phyloP scores from a whole-genome alignment of 2,888 invertebrate species.

The Leptinotarsa peninsularis region DNA sequence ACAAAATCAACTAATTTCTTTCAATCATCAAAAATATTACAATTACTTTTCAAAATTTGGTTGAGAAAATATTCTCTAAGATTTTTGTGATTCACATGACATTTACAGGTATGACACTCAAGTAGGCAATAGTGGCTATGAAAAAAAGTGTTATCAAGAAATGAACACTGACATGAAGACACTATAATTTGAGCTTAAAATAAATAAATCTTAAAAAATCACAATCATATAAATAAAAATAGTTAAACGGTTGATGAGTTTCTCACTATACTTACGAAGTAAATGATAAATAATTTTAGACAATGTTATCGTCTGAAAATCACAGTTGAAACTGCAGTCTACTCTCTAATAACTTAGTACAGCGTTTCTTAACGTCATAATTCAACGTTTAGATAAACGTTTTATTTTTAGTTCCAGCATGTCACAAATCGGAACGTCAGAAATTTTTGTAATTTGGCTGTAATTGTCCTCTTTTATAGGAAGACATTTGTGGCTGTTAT shows the following conservation, averaged over 20 bases:
- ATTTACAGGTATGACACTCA: constrained; percentile 24
- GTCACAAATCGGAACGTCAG: constrained; percentile 17
- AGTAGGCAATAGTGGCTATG: constrained; percentile 33
- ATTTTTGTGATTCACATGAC: constrained; percentile 13
- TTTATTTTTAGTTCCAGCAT: constrained; percentile 23
- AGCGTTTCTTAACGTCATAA: constrained; percentile 50
- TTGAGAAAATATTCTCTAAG: constrained; percentile 12
- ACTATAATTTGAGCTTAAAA: constrained; percentile 53
- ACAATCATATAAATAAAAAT: constrained; percentile 56
- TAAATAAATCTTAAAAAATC: constrained; percentile 53
- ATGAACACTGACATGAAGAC: constrained; percentile 50
- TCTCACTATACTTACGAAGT: constrained; percentile 53
- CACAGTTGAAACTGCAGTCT: constrained; percentile 64
- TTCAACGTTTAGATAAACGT: constrained; percentile 6
- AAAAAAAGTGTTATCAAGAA: constrained; percentile 37
- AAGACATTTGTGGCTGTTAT: no score
- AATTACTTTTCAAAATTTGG: background rate
- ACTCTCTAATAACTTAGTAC: constrained; percentile 46
- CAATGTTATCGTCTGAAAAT: constrained; percentile 57
- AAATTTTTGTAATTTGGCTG: background rate
- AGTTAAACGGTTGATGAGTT: constrained; percentile 52
- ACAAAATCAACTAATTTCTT: background rate
- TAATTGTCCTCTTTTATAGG: background rate
- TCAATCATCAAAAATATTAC: background rate
- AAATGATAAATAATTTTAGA: constrained; percentile 42